Conservation (phyloP, 92 coral and sea anemone genomes). For the Micromussa lordhowensis region DNA sequence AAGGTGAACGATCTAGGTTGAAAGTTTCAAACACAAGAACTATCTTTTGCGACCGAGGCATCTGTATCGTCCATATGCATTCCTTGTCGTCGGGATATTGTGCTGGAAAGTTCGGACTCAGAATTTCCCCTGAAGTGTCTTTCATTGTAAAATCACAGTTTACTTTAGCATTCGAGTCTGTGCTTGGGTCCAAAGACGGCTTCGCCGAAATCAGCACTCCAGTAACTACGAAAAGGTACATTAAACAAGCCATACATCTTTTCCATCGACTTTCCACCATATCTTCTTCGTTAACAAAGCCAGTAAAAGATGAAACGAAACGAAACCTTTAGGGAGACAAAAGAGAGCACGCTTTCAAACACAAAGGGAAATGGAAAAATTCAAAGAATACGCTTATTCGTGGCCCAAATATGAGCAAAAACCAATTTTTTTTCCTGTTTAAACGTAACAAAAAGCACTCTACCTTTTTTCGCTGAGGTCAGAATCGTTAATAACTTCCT, state of each 20-base stretch:
- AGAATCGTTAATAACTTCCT: slow-evolving; percentile 43
- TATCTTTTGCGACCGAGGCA: slow-evolving; percentile 64
- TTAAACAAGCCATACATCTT: slow-evolving; percentile 13
- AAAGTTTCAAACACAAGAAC: slow-evolving; percentile 59
- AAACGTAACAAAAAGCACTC: slow-evolving; percentile 31
- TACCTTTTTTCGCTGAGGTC: slow-evolving; percentile 40
- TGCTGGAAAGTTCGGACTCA: slow-evolving; percentile 72
- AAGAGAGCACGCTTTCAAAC: background rate
- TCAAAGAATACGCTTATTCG: background rate
- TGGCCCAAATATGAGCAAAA: background rate
- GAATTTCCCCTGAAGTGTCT: slow-evolving; percentile 63
- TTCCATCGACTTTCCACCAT: slow-evolving; percentile 31
- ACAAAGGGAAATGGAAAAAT: background rate
- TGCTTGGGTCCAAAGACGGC: slow-evolving; percentile 17
- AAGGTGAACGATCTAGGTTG: slow-evolving; percentile 38
- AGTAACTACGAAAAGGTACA: background rate
- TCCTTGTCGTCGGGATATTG: slow-evolving; percentile 59
- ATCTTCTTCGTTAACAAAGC: background rate
- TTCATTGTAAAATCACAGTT: slow-evolving; percentile 44
- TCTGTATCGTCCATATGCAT: slow-evolving; percentile 80
- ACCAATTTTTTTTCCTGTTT: background rate
- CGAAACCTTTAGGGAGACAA: background rate
- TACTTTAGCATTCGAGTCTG: background rate
- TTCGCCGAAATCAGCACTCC: slow-evolving; percentile 28
- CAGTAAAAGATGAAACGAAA: background rate